Percentiles rank a stretch among this genome's conserved stretches.
phyloP scores from a whole-genome alignment of 92 coral and sea anemone species.

The Parazoanthus atlanticus region DNA sequence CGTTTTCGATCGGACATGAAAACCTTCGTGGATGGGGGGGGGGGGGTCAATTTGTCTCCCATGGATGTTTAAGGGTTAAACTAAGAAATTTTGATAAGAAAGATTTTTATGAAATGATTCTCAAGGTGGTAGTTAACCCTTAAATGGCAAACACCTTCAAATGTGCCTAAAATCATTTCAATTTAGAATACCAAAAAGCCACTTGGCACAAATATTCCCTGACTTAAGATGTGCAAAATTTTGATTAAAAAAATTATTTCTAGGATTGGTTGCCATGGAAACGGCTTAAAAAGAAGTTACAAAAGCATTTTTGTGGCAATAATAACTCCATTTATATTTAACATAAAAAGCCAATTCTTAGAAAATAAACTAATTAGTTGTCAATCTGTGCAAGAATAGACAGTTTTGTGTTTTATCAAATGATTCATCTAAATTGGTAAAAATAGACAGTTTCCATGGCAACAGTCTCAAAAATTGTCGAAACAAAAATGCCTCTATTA shows the following conservation, averaged over 20 bases:
- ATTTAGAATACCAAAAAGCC: neutral
- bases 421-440: neutral
- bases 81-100: too few relatives aligned
- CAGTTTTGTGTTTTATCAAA: constrained; percentile 11
- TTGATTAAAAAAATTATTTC: neutral
- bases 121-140: neutral
- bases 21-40: too few relatives aligned
- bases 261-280: constrained; percentile 14
- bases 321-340: constrained; percentile 6
- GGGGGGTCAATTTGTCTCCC: too few relatives aligned
- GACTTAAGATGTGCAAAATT: neutral
- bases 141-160: neutral
- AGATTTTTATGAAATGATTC: too few relatives aligned
- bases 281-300: constrained; percentile 5
- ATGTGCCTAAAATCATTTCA: neutral
- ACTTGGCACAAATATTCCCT: constrained; percentile 8
- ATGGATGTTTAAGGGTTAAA: too few relatives aligned
- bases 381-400: constrained; percentile 14
- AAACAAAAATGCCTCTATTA: constrained; percentile 15
- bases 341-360: constrained; percentile 10
- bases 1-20: too few relatives aligned
- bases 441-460: constrained; percentile 18
- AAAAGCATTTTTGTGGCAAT: constrained; percentile 20
- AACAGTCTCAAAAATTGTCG: constrained; percentile 4
- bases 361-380: constrained; percentile 12